These are phyloP conservation scores for Biston betularia DNA, from an alignment of 2,888 invertebrate genomes.

Conservation along the genomic window DNA sequence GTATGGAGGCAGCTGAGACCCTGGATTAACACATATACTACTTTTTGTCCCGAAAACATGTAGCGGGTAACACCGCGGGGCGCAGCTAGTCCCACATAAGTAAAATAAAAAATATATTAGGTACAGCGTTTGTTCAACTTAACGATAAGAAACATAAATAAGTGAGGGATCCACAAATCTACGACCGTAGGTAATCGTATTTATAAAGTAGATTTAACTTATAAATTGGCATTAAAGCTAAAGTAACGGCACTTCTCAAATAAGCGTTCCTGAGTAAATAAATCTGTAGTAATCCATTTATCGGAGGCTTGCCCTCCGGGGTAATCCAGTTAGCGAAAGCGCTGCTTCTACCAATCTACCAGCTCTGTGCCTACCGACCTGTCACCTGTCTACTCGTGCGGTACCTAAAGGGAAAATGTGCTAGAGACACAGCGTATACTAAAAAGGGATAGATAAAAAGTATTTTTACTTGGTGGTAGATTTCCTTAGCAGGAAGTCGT, in stretches of 20 bases:
- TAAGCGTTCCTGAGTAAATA: slow-evolving; percentile 34
- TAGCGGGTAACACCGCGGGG: too few species aligned
- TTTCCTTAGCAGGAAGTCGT: too few species aligned
- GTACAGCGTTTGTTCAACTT: background rate
- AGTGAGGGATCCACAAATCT: slow-evolving; percentile 4
- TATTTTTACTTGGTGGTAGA: too few species aligned
- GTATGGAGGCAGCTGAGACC: too few species aligned
- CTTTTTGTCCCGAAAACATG: too few species aligned
- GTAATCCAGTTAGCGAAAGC: slow-evolving; percentile 27
- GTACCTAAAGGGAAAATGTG: background rate
- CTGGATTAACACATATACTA: too few species aligned
- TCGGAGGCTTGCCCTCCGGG: slow-evolving; percentile 30
- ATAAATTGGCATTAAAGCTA: slow-evolving; percentile 30
- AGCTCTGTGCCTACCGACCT: background rate
- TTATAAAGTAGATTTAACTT: slow-evolving; percentile 24
- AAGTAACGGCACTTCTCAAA: slow-evolving; percentile 33
- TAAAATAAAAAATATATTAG: too few species aligned
- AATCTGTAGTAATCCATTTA: slow-evolving; percentile 36
- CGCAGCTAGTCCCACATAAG: too few species aligned
- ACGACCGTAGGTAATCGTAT: slow-evolving; percentile 4
- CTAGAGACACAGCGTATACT: too few species aligned
- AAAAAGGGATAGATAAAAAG: too few species aligned
- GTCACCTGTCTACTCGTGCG: slow-evolving; percentile 1
- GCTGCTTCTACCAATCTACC: slow-evolving; percentile 1
- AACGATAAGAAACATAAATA: background rate